Conservation (phyloP, 1,140 invertebrate genomes). For the Lepidurus couesii region DNA sequence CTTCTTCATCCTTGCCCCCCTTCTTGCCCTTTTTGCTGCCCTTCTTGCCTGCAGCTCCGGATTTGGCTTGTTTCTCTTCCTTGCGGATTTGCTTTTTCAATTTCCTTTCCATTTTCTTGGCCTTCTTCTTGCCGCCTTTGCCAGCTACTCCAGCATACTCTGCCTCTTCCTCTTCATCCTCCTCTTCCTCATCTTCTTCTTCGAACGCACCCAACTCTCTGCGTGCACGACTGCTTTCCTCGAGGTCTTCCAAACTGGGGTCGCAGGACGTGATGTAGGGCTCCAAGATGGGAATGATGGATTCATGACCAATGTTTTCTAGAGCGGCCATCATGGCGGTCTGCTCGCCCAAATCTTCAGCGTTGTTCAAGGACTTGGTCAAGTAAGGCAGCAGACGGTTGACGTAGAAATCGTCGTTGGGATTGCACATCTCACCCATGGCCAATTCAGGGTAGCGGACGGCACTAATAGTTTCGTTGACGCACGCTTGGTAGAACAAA, state of each 20-base stretch:
- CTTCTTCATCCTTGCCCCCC: conserved; percentile 20
- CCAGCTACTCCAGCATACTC: not conserved
- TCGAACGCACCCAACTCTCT: conserved; percentile 12
- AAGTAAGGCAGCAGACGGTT: conserved; percentile 36
- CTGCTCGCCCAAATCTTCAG: conserved; percentile 25
- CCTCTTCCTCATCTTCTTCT: conserved; percentile 23
- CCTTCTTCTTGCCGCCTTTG: not conserved
- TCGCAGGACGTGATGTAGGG: conserved; percentile 33
- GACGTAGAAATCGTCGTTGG: conserved; percentile 33
- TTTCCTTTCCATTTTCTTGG: not conserved
- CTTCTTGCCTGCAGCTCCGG: conserved; percentile 19
- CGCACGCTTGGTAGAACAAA: conserved; percentile 39
- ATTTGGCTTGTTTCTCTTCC: conserved; percentile 27
- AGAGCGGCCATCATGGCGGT: conserved; percentile 36
- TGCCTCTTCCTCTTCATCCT: conserved; percentile 24
- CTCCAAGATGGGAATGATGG: conserved; percentile 36
- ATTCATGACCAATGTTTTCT: conserved; percentile 39
- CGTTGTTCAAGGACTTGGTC: conserved; percentile 35
- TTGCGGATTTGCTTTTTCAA: conserved; percentile 11
- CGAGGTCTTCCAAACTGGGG: conserved; percentile 32
- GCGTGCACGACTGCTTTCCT: conserved; percentile 34
- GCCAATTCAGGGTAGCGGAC: conserved; percentile 38
- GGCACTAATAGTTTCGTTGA: conserved; percentile 36
- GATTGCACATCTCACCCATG: conserved; percentile 39
- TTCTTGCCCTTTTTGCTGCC: conserved; percentile 25